These are phyloP conservation scores for Orius insidiosus DNA, from an alignment of 1,140 invertebrate genomes.

Conservation along the genomic window DNA sequence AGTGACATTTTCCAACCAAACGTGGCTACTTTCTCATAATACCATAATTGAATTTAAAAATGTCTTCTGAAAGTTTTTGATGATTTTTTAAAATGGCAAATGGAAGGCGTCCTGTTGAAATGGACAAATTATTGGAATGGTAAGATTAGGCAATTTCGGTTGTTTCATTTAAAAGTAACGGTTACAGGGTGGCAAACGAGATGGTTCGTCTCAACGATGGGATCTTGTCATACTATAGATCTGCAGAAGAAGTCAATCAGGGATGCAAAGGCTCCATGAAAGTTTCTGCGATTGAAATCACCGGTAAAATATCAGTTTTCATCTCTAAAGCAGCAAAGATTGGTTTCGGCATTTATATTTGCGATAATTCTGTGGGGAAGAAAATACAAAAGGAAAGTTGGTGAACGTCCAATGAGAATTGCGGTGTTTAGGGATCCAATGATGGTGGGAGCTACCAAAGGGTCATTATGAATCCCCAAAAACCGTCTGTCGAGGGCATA, in stretches of 20 bases:
- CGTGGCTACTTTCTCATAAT: no score
- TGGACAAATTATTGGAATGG: constrained; percentile 74
- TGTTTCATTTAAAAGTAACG: constrained; percentile 14
- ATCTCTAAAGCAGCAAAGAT: no score
- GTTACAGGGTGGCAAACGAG: constrained; percentile 63
- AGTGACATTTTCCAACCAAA: no score
- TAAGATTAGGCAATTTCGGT: constrained; percentile 23
- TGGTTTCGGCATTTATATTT: no score
- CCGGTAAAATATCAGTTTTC: constrained; percentile 36
- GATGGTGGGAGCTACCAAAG: no score
- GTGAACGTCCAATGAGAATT: no score
- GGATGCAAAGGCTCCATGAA: constrained; percentile 71
- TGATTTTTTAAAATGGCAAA: constrained; percentile 21
- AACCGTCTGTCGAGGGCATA: no score
- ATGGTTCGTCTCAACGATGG: constrained; percentile 72
- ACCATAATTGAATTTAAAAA: no score
- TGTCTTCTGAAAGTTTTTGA: not conserved
- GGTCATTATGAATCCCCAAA: no score
- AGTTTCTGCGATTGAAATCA: constrained; percentile 65
- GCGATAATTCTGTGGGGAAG: no score
- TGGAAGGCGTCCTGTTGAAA: constrained; percentile 63
- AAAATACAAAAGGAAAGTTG: no score
- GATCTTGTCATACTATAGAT: constrained; percentile 64
- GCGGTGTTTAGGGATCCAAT: not conserved
- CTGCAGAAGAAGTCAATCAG: constrained; percentile 62